Percentiles rank a stretch among this genome's conserved stretches.
These are phyloP conservation scores for Parnassius glacialis DNA, from an alignment of 2,888 invertebrate genomes.

Conservation along the genomic window DNA sequence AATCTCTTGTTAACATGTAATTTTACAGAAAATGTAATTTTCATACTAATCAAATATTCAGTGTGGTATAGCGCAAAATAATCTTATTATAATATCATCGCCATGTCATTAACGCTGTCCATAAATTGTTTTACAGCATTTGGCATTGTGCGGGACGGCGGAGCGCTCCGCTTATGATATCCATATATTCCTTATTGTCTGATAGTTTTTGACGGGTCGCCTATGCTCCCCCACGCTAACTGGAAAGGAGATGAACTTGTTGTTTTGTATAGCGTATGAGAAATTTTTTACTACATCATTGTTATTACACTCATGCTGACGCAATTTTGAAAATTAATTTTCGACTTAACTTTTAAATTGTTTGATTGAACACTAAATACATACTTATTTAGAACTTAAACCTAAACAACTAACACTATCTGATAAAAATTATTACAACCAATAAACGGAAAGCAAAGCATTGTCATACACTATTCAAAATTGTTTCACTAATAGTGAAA, in stretches of 20 bases:
- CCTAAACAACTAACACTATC: too few species aligned
- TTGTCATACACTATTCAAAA: too few species aligned
- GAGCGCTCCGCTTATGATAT: constrained; percentile 52
- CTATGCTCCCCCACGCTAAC: constrained; percentile 57
- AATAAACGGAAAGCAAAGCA: too few species aligned
- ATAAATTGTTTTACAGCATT: constrained; percentile 28
- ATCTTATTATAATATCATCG: constrained; percentile 18
- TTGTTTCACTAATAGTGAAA: too few species aligned
- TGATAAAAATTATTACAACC: too few species aligned
- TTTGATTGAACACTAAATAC: too few species aligned
- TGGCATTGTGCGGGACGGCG: constrained; percentile 31
- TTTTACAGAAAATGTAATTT: too few species aligned
- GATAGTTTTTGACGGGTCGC: constrained; percentile 66
- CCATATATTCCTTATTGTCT: constrained; percentile 58
- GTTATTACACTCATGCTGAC: background rate
- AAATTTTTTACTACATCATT: background rate
- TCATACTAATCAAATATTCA: background rate
- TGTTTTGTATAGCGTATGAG: constrained; percentile 35
- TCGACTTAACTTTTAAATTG: background rate
- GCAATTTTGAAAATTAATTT: background rate
- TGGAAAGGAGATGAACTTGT: constrained; percentile 52
- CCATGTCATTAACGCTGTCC: constrained; percentile 16
- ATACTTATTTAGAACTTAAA: too few species aligned
- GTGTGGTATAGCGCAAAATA: background rate
- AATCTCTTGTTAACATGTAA: too few species aligned